Base-by-base conservation (phyloP, 2,888 invertebrate species). In the Aproaerema taeniolella region DNA sequence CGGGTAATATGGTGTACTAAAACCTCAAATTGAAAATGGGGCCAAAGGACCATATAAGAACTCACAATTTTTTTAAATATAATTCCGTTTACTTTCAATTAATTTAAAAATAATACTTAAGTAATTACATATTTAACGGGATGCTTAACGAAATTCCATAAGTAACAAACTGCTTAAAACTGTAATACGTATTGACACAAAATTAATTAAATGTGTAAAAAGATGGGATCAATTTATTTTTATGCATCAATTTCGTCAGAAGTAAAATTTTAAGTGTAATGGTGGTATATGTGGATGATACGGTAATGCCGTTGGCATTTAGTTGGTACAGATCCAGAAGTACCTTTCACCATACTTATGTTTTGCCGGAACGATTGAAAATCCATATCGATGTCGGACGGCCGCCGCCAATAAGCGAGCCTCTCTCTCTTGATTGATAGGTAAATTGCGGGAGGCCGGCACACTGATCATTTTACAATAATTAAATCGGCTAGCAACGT, bases 401-500 rank as follows among this genome's bases (percentile, higher is more conserved):
- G 47, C n/a, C 52, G 61, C 55, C 57, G 66, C 63, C 73, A 66
- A 72, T 71, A 72, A 57, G 50, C 51, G 50, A 48, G 53, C 58
- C 62, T 63, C 66, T 60, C n/a, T 57, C 38, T 58, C 59, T 69
- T 87, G 87, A 87, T 82, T 86, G 87, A 87, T 86, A 79, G 85
- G 71, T 81, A 87, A 87, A 87, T 87, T 86, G 77, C 76, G 49
- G 67, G 70, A 79, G 77, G 75, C 80, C 74, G 71, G 76, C 72
- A 76, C 61, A 75, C 69, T 70, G 85, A 86, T 87, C 77, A 83
- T 86, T 86, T 83, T 53, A 67, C 72, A 71, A 83, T 86, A 87
- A 87, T 87, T 87, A 87, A 87, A 86, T 86, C 69, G 77, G 61
- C 74, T 71, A 72, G 80, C 66, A 81, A 83, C 73, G 76, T 83